A percentile compares a stretch with the other conserved stretches of the same genome.
Evolutionary conservation across 2,888 invertebrate genomes (phyloP).

Genomic region (Monopis laevigella): DNA sequence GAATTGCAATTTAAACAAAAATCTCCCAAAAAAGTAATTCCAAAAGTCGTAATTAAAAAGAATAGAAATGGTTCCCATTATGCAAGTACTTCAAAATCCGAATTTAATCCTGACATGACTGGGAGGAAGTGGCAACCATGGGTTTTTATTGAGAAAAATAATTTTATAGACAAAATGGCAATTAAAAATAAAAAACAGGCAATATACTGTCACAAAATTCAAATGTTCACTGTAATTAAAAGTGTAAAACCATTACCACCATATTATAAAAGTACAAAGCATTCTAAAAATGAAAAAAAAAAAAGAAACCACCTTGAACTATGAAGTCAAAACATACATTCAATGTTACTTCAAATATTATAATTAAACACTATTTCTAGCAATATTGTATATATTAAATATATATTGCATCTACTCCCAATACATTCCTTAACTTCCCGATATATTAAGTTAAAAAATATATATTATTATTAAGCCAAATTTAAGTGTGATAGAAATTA

Average conservation of each 20-base stretch:
- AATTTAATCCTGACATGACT: conserved; percentile 53
- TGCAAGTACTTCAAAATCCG: conserved; percentile 40
- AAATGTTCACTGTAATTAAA: background rate
- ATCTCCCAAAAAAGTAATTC: conserved; percentile 36
- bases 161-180: conserved; percentile 57
- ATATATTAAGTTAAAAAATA: conserved; percentile 22
- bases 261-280: background rate
- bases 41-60: conserved; percentile 62
- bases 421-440: conserved; percentile 5
- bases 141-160: conserved; percentile 55
- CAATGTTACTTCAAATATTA: too few relatives aligned
- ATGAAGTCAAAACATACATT: too few relatives aligned
- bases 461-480: conserved; percentile 44
- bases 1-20: conserved; percentile 55
- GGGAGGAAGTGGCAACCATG: conserved; percentile 64
- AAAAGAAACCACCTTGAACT: too few relatives aligned
- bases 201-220: conserved; percentile 33
- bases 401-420: too few relatives aligned
- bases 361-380: too few relatives aligned
- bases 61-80: conserved; percentile 55
- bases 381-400: too few relatives aligned
- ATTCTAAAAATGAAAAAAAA: too few relatives aligned
- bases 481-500: conserved; percentile 46
- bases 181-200: conserved; percentile 45
- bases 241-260: too few relatives aligned